Base-by-base conservation (phyloP, 2,888 invertebrate species). In the Hesperia comma region DNA sequence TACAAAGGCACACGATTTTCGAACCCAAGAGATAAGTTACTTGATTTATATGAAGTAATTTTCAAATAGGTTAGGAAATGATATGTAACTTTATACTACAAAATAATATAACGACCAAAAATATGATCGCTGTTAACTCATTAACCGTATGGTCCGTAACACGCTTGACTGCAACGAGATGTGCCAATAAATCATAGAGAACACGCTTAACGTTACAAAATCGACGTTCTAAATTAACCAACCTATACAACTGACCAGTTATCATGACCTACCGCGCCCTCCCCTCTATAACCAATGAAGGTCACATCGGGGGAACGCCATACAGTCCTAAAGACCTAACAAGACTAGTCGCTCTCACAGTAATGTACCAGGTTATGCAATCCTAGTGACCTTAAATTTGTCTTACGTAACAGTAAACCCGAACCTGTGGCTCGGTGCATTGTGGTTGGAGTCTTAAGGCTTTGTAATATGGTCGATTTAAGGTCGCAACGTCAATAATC, bases 401-500 rank as follows among this genome's bases (percentile, higher is more conserved):
- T 76, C 74, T 90, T 89, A 90, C 89, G 90, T 90, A 90, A 90
- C 79, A 76, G 75, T 76, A 74, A 80, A 81, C 83, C 79, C 78
- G 85, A 86, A 84, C 83, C 80, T 75, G 69, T 66, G 68, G 69
- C 66, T 40, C 55, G 19, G 2, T 56, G 17, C 72, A 69, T 55
- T 51, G 21, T 14, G 75, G 70, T 75, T 71, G 76, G 7, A 67
- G 71, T 77, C 75, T 60, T 84, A 76, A 40, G 0, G 0, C 0
- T 0, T 2, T 0, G 0, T 0, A 0, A 7, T 79, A 79, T 66
- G 69, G 77, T 74, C 43, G n/a, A 8, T 64, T 79, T 81, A 71
- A 15, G 12, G 2, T 58, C 72, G 68, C 7, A 14, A 41, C 0
- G 2, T n/a, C 33, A 15, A 33, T 53, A 61, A 37, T 19, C 63